A percentile compares a stretch with the other conserved stretches of the same genome.
phyloP scores from a whole-genome alignment of 2,113 vertebrate genomes.

The Nothobranchius kuhntae region DNA sequence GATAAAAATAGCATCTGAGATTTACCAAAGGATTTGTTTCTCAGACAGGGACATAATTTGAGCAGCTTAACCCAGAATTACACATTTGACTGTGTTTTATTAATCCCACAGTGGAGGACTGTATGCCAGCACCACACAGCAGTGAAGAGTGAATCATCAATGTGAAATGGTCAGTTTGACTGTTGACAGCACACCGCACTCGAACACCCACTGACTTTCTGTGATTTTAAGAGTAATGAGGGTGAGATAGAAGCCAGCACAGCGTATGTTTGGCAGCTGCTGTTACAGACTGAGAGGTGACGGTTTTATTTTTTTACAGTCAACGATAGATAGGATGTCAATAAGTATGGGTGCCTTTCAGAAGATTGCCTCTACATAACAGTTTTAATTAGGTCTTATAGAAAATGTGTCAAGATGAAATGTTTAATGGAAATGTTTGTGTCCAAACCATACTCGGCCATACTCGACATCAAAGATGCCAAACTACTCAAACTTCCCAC shows the following conservation, averaged over 20 bases:
- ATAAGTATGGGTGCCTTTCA: no score
- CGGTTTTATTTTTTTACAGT: neutral
- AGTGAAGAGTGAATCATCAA: constrained; percentile 24
- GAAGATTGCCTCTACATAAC: no score
- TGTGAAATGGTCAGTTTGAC: constrained; percentile 24
- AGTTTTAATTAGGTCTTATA: no score
- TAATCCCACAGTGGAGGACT: constrained; percentile 64
- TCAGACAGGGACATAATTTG: constrained; percentile 65
- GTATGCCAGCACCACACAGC: constrained; percentile 26
- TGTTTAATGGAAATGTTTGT: constrained; percentile 29
- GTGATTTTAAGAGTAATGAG: constrained; percentile 17
- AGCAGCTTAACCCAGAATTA: constrained; percentile 68
- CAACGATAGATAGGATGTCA: no score
- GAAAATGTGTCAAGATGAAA: neutral
- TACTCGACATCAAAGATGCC: constrained; percentile 12
- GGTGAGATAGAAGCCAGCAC: neutral
- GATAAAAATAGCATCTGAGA: constrained; percentile 36
- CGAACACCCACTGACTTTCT: constrained; percentile 7
- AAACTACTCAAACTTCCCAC: constrained; percentile 13
- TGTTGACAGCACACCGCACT: constrained; percentile 6
- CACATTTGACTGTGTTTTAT: constrained; percentile 61
- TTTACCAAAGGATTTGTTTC: constrained; percentile 59
- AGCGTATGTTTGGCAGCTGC: constrained; percentile 9
- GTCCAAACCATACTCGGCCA: constrained; percentile 8
- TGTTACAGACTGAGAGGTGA: constrained; percentile 3